These are phyloP conservation scores for Ophion obscuratus DNA, from an alignment of 2,888 invertebrate genomes.

Conservation along the genomic window DNA sequence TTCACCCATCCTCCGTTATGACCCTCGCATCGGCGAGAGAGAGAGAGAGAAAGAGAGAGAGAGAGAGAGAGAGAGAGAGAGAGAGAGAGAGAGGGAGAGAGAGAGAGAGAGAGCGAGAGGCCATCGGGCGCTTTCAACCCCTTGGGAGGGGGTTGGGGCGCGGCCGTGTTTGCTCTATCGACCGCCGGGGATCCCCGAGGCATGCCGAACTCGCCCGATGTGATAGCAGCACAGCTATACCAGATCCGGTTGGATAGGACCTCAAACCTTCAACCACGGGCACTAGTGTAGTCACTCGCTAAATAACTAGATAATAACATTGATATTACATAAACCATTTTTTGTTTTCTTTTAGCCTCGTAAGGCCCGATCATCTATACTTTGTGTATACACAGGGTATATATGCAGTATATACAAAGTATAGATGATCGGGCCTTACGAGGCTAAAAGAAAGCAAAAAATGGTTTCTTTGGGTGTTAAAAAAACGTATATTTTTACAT, in stretches of 20 bases:
- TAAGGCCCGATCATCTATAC: no score
- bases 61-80: slow-evolving; percentile 37
- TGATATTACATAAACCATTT: no score
- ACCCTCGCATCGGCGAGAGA: slow-evolving; percentile 10
- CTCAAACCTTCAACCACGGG: slow-evolving; percentile 20
- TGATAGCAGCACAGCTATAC: slow-evolving; percentile 61
- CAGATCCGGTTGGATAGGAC: slow-evolving; percentile 52
- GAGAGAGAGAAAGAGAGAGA: background rate
- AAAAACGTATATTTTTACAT: no score
- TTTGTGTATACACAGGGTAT: no score
- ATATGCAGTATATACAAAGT: no score
- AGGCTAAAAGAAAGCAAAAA: no score
- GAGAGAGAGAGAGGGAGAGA: background rate
- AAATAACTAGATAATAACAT: no score
- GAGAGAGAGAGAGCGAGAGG: slow-evolving; percentile 32
- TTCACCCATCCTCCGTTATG: slow-evolving; percentile 54
- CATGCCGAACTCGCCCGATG: slow-evolving; percentile 79
- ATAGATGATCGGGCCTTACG: no score
- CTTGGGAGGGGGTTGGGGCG: slow-evolving; percentile 81
- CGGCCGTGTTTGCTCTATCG: slow-evolving; percentile 84
- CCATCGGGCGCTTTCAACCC: slow-evolving; percentile 52
- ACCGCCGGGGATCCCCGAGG: slow-evolving; percentile 83
- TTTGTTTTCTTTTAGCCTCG: no score
- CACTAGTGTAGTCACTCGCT: no score
- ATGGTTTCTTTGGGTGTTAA: no score